A percentile compares a stretch with the other conserved stretches of the same genome.
These are phyloP conservation scores for Carabus problematicus DNA, from an alignment of 2,888 invertebrate species.

Conservation along the genomic window DNA sequence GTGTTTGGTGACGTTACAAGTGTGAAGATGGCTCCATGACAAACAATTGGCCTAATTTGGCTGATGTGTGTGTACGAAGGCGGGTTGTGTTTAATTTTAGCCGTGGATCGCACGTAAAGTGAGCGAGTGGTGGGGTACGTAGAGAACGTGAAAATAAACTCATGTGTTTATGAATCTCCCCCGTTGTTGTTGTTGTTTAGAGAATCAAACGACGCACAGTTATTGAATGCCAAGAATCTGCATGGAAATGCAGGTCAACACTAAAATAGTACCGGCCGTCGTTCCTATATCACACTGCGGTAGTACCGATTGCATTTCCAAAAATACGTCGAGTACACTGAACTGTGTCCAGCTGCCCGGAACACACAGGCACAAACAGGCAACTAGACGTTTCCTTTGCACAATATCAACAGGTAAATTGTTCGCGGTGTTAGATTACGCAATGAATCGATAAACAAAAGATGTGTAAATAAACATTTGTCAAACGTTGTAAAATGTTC, in stretches of 20 bases:
- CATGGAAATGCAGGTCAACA: conserved; percentile 38
- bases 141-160: conserved; percentile 28
- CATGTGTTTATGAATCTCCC: conserved; percentile 16
- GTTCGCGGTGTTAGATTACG: too few species aligned
- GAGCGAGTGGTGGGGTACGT: conserved; percentile 34
- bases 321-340: conserved; percentile 33
- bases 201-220: conserved; percentile 7
- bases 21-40: neutral
- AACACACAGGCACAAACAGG: too few species aligned
- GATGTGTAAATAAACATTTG: neutral
- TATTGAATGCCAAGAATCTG: conserved; percentile 39
- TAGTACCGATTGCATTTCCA: conserved; percentile 23
- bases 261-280: conserved; percentile 26
- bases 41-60: conserved; percentile 33
- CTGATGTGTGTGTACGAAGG: conserved; percentile 12
- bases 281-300: neutral
- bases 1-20: too few species aligned
- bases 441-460: neutral
- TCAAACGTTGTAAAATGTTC: neutral
- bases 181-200: conserved; percentile 26
- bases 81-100: conserved; percentile 26
- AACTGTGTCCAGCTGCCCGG: conserved; percentile 9
- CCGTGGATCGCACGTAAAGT: conserved; percentile 18
- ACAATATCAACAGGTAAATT: too few species aligned
- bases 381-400: too few species aligned